These are phyloP conservation scores for Caenorhabditis imperialis DNA, from an alignment of 2,888 invertebrate species.

Conservation along the genomic window DNA sequence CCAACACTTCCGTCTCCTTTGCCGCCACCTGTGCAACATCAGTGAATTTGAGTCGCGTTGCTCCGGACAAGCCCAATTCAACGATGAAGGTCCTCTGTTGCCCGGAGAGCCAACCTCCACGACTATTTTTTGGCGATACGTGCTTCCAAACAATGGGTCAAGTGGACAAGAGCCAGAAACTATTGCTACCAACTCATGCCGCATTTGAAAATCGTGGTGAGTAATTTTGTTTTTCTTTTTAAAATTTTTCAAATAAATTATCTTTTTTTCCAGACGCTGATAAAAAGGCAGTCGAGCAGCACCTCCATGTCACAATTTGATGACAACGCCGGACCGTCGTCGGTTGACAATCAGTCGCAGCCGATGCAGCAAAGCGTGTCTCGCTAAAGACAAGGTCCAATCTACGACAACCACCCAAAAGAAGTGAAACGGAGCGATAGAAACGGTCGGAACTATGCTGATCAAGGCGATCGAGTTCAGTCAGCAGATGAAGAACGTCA, in stretches of 20 bases:
- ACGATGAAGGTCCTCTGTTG: not conserved
- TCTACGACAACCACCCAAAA: constrained; percentile 11
- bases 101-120: not conserved
- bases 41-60: not conserved
- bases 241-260: no score
- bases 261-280: not conserved
- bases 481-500: constrained; percentile 20
- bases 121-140: constrained; percentile 16
- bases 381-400: constrained; percentile 18
- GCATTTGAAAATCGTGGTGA: constrained; percentile 21
- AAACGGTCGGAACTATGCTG: constrained; percentile 35
- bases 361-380: constrained; percentile 8
- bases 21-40: no score
- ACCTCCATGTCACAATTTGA: constrained; percentile 36
- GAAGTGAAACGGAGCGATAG: constrained; percentile 11
- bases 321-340: constrained; percentile 24
- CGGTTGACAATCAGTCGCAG: constrained; percentile 5
- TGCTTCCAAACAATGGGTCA: not conserved
- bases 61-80: not conserved
- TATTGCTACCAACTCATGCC: constrained; percentile 32
- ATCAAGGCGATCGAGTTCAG: constrained; percentile 23
- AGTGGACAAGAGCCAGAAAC: constrained; percentile 13
- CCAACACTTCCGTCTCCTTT: not conserved
- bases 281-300: constrained; percentile 14
- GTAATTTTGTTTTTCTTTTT: constrained; percentile 12